Percentiles rank a stretch among this genome's conserved stretches.
phyloP scores from a whole-genome alignment of 2,113 vertebrate genomes.

The Nanorana parkeri region DNA sequence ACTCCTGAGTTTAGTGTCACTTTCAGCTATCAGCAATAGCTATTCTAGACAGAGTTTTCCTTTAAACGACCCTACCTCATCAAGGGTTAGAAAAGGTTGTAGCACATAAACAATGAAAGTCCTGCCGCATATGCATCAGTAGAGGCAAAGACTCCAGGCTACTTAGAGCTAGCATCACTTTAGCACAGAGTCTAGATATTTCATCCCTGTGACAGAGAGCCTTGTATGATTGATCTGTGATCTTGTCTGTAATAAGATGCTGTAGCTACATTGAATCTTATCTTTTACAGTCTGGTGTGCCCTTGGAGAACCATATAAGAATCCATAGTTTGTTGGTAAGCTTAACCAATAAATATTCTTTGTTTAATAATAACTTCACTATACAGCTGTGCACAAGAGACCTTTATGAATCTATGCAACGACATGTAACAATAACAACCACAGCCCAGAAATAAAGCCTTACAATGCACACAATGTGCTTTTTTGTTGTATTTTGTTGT shows the following conservation, averaged over 20 bases:
- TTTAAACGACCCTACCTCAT: too few relatives aligned
- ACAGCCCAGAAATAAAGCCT: not conserved
- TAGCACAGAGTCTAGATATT: slow-evolving; percentile 39
- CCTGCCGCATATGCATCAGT: not conserved
- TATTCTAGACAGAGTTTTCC: too few relatives aligned
- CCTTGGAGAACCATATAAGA: slow-evolving; percentile 54
- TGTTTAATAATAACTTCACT: slow-evolving; percentile 54
- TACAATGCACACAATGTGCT: slow-evolving; percentile 4
- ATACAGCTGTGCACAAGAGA: slow-evolving; percentile 46
- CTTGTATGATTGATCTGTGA: slow-evolving; percentile 55
- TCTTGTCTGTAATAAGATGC: slow-evolving; percentile 54
- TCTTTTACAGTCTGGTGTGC: slow-evolving; percentile 51
- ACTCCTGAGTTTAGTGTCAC: too few relatives aligned
- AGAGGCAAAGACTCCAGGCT: slow-evolving; percentile 7
- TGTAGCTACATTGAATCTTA: slow-evolving; percentile 52
- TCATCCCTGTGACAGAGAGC: slow-evolving; percentile 41
- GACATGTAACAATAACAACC: slow-evolving; percentile 33
- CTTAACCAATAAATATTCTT: slow-evolving; percentile 55
- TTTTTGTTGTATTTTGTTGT: slow-evolving; percentile 6
- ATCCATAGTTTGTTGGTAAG: slow-evolving; percentile 55
- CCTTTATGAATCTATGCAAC: slow-evolving; percentile 49
- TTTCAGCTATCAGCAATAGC: too few relatives aligned
- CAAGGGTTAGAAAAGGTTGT: too few relatives aligned
- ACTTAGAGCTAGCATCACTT: slow-evolving; percentile 7
- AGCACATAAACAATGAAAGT: not conserved